Evolutionary conservation across 2,888 invertebrate genomes (phyloP), one percentile per base, ranked within the genome.

Genomic region (Harmothoe impar): DNA sequence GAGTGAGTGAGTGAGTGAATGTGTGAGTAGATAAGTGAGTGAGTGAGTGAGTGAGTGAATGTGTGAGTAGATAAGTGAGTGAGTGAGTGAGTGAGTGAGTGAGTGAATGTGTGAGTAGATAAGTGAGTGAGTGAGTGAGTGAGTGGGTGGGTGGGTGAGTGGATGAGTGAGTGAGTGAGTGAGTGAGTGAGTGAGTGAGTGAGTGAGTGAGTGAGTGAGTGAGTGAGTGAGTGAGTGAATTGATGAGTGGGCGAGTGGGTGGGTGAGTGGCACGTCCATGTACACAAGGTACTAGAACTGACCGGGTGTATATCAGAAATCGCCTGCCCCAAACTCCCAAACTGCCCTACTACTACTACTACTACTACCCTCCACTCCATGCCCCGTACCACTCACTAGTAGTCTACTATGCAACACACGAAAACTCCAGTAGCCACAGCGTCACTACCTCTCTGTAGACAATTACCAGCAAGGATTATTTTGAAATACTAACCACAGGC

Each of bases 181-280:
- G 20, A 7, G 43, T 12, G 85, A 43, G 35, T 85, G 85, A 51
- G 51, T 43, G 43, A 25, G 43, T 51, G n/a, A n/a, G 85, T 85
- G 43, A 25, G 51, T 25, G 20, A 52, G 51, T 51, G 85, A 43
- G 85, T 85, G 85, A 25, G 51, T 52, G 52, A 25, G 85, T 7
- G 85, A 85, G 85, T 43, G 43, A 51, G n/a, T 25, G 52, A 25
- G 85, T 51, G 85, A 43, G 85, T 85, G 85, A 25, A 23, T 52
- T 10, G 7, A 35, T 7, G 85, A 85, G 85, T 43, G 43, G 23
- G n/a, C 25, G 52, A 25, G 85, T 85, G 85, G 1, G 12, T 52
- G 52, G 7, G 85, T 51, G 35, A 85, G 43, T 43, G 85, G 1
- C 3, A 1, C 15, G 81, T 3, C 31, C 43, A 43, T 7, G 43